Base-by-base conservation (phyloP, 2,113 vertebrate species). In the Platysteira castanea region DNA sequence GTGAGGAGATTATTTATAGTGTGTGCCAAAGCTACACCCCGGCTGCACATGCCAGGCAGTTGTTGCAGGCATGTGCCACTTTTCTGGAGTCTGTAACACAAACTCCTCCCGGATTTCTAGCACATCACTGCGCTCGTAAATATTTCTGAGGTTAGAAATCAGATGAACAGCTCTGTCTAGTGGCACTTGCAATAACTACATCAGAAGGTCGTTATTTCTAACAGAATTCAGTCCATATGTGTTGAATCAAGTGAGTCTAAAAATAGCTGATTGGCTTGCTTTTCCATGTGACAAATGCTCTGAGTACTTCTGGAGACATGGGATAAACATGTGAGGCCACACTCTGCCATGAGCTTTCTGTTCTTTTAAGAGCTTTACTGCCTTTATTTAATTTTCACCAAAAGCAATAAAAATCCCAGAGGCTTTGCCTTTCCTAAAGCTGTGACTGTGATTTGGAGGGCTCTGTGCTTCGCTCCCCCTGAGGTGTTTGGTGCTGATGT, bases 101-200 rank as follows among this genome's bases (percentile, higher is more conserved):
- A 86, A 67, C 65, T 87, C 44, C 59, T 74, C 75, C n/a, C 42
- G 49, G 49, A 35, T 86, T 95, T 88, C 79, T 9, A 69, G 63
- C 68, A 42, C 68, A 70, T 63, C 44, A 1, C 80, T 50, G 64
- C 9, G 33, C 57, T 75, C 80, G 17, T 17, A 31, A 84, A 50
- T 52, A 41, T 77, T 87, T 52, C 59, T 26, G 53, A 80, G 47
- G 60, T 84, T 91, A 95, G 95, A 97, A 98, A 82, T 81, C 90
- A 91, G 97, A 96, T 74, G 94, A 97, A 98, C 63, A 98, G 98
- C 98, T 97, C 98, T 63, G 75, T 98, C 98, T 98, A 97, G 97
- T 98, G 98, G 97, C 93, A 79, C 41, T 83, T 89, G 74, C 77
- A 76, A 69, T 97, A 93, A 98, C 15, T 98, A 50, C 98, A 97